Evolutionary conservation across 2,113 vertebrate species (phyloP).

Genomic region (Chascanopsetta lugubris): DNA sequence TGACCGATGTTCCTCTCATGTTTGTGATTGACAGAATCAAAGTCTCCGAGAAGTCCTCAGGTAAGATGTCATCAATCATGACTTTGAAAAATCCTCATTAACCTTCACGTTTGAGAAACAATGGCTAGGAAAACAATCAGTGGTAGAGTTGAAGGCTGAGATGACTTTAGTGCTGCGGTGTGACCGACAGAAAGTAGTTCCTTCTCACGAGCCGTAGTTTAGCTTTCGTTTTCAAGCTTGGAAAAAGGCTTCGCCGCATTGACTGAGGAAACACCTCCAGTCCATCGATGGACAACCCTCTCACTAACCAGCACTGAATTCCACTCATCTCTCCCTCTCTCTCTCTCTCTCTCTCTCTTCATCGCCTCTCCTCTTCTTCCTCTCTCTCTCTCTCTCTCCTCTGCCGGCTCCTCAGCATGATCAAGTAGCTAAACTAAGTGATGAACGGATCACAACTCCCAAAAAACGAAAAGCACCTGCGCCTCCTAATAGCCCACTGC

Average conservation of each 20-base stretch:
- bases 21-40: conserved; percentile 51
- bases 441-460: conserved; percentile 97
- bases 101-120: background rate
- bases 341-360: conserved; percentile 43
- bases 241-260: conserved; percentile 21
- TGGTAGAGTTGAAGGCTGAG: background rate
- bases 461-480: conserved; percentile 99
- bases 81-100: background rate
- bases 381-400: conserved; percentile 37
- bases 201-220: conserved; percentile 8
- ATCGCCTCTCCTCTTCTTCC: conserved; percentile 35
- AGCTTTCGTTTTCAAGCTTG: conserved; percentile 12
- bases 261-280: no score
- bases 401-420: conserved; percentile 94
- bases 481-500: conserved; percentile 93
- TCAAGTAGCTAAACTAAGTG: conserved; percentile 94
- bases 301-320: conserved; percentile 73
- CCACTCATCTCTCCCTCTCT: conserved; percentile 44
- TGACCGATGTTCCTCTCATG: background rate
- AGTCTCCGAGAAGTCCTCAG: conserved; percentile 67
- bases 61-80: conserved; percentile 46
- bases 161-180: background rate
- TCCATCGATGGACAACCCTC: conserved; percentile 47
- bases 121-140: background rate
- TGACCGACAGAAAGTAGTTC: background rate